Conservation (phyloP, 2,113 vertebrate genomes). For the Colistium nudipinnis region DNA sequence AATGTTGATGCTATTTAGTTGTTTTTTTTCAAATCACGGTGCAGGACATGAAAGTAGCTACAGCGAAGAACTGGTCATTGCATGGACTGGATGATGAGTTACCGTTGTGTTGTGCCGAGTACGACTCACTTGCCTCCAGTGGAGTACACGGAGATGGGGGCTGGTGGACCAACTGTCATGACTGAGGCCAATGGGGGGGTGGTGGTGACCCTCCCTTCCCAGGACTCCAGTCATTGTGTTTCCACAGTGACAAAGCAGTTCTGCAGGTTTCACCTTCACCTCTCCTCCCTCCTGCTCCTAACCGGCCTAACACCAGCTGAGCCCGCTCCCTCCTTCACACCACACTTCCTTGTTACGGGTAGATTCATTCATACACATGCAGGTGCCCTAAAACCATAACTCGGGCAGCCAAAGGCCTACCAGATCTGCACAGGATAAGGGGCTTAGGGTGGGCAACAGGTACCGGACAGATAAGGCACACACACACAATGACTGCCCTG, state of each 20-base stretch:
- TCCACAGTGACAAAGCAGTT: constrained; percentile 79
- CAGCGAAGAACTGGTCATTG: neutral
- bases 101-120: constrained; percentile 3
- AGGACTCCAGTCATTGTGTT: constrained; percentile 64
- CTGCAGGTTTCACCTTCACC: constrained; percentile 71
- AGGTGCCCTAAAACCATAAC: constrained; percentile 34
- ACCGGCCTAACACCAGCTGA: constrained; percentile 27
- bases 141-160: constrained; percentile 13
- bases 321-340: constrained; percentile 19
- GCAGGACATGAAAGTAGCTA: too few species aligned
- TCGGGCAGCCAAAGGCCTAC: constrained; percentile 1
- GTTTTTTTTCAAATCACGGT: too few species aligned
- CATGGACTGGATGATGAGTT: neutral
- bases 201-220: constrained; percentile 36
- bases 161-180: constrained; percentile 20
- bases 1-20: too few species aligned
- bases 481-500: constrained; percentile 45
- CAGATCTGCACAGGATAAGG: constrained; percentile 19
- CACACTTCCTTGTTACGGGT: constrained; percentile 56
- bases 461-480: constrained; percentile 28
- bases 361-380: constrained; percentile 64
- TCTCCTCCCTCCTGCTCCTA: constrained; percentile 36
- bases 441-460: constrained; percentile 47
- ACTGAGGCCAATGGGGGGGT: constrained; percentile 38
- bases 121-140: constrained; percentile 13